Evolutionary conservation across 2,113 vertebrate species (phyloP).

Genomic region (Ellobius talpinus): DNA sequence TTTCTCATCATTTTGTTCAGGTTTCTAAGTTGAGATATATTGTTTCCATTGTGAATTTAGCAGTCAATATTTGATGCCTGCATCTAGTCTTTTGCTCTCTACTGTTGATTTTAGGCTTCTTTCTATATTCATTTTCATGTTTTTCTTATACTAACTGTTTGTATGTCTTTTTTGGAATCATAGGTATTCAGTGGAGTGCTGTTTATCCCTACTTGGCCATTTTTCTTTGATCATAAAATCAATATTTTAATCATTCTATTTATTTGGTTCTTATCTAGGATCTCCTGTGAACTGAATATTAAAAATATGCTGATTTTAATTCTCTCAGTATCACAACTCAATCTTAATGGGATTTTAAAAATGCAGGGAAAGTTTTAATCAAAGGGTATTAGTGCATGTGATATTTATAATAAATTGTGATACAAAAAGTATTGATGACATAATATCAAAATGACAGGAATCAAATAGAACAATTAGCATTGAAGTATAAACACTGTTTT

Average conservation of each 20-base stretch:
- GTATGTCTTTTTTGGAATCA: not conserved
- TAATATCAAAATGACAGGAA: conserved; percentile 16
- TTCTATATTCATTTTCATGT: not conserved
- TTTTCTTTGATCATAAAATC: not conserved
- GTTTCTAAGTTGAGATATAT: not conserved
- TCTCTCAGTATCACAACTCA: not conserved
- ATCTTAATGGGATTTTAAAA: not conserved
- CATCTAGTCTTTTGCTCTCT: not conserved
- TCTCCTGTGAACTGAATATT: not conserved
- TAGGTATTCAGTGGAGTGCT: not conserved
- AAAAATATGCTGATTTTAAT: conserved; percentile 39
- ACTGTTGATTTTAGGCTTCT: not conserved
- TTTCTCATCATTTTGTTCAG: not conserved
- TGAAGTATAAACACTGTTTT: not conserved
- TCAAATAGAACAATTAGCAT: not conserved
- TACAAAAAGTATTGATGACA: conserved; percentile 4
- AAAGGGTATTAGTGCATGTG: not conserved
- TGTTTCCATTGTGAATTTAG: not conserved
- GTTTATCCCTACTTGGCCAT: not conserved
- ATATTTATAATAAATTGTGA: conserved; percentile 42
- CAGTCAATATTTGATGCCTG: not conserved
- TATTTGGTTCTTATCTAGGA: not conserved
- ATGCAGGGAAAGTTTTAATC: not conserved
- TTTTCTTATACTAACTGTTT: not conserved
- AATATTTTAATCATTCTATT: not conserved